phyloP scores from a whole-genome alignment of 2,797 vertebrate species.

The Pitangus sulphuratus region DNA sequence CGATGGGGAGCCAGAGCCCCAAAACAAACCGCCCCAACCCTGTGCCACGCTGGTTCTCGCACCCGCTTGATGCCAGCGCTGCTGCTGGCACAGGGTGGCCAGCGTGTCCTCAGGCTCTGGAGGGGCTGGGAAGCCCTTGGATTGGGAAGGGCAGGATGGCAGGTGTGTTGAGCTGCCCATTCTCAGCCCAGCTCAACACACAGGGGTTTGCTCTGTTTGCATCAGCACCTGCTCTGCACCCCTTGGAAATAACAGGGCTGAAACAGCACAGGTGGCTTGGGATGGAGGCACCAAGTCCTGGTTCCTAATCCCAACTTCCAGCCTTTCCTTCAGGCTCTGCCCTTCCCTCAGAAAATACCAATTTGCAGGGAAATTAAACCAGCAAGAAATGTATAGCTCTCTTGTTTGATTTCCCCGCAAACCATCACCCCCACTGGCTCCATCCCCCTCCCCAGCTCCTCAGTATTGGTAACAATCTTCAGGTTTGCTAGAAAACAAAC shows the following conservation, averaged over 20 bases:
- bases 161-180: background rate
- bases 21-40: background rate
- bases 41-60: fast-evolving
- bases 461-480: conserved; percentile 44
- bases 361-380: background rate
- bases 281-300: background rate
- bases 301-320: background rate
- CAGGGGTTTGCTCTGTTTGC: fast-evolving
- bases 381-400: background rate
- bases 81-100: background rate
- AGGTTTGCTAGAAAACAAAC: conserved; percentile 61
- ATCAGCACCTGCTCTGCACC: fast-evolving
- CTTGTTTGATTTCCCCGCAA: background rate
- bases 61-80: fast-evolving
- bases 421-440: background rate
- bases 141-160: background rate
- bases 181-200: background rate
- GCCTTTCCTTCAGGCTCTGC: background rate
- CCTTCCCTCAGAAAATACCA: background rate
- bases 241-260: background rate
- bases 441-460: conserved; percentile 72
- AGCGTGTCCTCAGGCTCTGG: fast-evolving
- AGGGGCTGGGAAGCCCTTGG: background rate
- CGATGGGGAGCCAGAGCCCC: background rate
- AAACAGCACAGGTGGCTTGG: background rate